phyloP scores from a whole-genome alignment of 1,140 invertebrate genomes.

The Panulirus ornatus region DNA sequence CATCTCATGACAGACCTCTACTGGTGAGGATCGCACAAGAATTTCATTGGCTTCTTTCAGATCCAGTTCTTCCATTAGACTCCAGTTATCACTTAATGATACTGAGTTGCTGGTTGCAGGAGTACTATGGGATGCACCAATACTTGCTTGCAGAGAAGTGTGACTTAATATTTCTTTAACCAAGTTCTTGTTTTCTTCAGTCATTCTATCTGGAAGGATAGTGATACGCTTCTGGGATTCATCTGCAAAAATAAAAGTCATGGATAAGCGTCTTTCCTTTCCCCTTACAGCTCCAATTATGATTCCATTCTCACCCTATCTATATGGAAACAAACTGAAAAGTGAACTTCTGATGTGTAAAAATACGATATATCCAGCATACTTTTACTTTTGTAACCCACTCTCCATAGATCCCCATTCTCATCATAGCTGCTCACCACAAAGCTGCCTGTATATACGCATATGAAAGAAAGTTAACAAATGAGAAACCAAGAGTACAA shows the following conservation, averaged over 20 bases:
- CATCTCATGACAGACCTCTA: constrained; percentile 78
- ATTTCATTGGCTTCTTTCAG: constrained; percentile 89
- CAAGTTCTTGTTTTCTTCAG: constrained; percentile 83
- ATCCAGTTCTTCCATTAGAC: constrained; percentile 84
- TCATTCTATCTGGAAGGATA: constrained; percentile 85
- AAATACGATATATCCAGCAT: too few relatives aligned
- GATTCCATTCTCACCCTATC: too few relatives aligned
- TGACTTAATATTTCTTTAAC: constrained; percentile 83
- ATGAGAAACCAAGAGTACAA: too few relatives aligned
- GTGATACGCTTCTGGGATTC: constrained; percentile 87
- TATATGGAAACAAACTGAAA: too few relatives aligned
- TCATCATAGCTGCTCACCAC: too few relatives aligned
- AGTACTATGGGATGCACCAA: neutral
- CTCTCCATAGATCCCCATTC: too few relatives aligned
- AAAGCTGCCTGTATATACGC: too few relatives aligned
- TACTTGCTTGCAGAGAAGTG: neutral
- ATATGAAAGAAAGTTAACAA: too few relatives aligned
- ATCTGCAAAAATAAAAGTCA: constrained; percentile 79
- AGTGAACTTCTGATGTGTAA: too few relatives aligned
- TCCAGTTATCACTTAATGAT: constrained; percentile 62
- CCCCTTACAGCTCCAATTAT: too few relatives aligned
- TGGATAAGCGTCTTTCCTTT: too few relatives aligned
- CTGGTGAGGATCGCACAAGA: constrained; percentile 86
- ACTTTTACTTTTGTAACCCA: too few relatives aligned
- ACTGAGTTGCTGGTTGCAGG: neutral